Percentiles rank a stretch among this genome's conserved stretches.
phyloP scores from a whole-genome alignment of 2,113 vertebrate genomes.

The Microcebus murinus region DNA sequence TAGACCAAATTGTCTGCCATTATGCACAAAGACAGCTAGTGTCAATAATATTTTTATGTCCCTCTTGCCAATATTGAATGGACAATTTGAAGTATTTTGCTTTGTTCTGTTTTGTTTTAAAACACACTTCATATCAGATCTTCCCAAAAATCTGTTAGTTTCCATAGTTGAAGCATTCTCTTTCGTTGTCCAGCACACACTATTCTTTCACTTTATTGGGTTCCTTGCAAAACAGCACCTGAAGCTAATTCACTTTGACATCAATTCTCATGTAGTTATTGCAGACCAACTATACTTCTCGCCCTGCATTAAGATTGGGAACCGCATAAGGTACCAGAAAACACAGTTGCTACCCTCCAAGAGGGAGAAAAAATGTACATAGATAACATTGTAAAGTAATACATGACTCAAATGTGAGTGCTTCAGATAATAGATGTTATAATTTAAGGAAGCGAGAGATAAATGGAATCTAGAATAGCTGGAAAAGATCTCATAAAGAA shows the following conservation, averaged over 20 bases:
- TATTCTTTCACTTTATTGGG: background rate
- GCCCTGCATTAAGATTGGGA: background rate
- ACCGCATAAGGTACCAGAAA: background rate
- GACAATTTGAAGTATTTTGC: background rate
- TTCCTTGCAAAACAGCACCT: background rate
- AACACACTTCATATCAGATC: background rate
- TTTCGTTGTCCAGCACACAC: background rate
- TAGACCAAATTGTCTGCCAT: background rate
- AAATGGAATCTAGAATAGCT: background rate
- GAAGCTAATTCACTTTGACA: background rate
- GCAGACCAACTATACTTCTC: background rate
- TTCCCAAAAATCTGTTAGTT: background rate
- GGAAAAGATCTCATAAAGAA: background rate
- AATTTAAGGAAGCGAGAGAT: background rate
- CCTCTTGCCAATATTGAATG: background rate
- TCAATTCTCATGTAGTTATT: background rate
- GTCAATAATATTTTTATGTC: background rate
- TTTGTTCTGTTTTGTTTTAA: background rate
- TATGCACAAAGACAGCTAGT: constrained; percentile 1
- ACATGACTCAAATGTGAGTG: background rate
- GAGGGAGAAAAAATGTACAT: background rate
- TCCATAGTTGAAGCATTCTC: background rate
- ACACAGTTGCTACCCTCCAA: background rate
- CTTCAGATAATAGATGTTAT: background rate
- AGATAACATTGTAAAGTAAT: background rate